These are phyloP conservation scores for Dipus sagitta DNA, from an alignment of 2,797 vertebrate species.

Conservation along the genomic window DNA sequence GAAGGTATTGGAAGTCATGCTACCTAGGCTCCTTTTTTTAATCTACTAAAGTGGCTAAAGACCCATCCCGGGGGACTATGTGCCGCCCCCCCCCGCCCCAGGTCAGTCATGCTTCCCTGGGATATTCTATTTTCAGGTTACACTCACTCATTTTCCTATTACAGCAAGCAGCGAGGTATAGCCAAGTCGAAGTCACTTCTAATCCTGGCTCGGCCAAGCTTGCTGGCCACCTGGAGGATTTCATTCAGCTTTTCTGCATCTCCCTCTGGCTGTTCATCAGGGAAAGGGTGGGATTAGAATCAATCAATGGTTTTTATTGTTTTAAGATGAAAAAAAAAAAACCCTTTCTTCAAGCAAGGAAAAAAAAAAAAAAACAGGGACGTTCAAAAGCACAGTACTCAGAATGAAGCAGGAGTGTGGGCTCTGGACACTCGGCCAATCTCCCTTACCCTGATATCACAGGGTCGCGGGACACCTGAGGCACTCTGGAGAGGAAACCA, in stretches of 20 bases:
- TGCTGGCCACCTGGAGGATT: not conserved
- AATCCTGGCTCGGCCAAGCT: not conserved
- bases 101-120: not conserved
- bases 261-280: not conserved
- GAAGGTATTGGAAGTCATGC: not conserved
- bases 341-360: not conserved
- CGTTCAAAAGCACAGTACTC: not conserved
- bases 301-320: not conserved
- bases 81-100: not conserved
- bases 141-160: not conserved
- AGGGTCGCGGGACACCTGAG: not conserved
- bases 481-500: not conserved
- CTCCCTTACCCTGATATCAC: fast-evolving
- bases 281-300: not conserved
- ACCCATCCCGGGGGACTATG: not conserved
- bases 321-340: not conserved
- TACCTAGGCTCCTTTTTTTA: not conserved
- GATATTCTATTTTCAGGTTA: not conserved
- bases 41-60: not conserved
- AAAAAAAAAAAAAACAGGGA: not conserved
- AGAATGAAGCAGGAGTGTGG: not conserved
- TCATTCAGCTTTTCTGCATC: not conserved
- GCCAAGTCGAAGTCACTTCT: not conserved
- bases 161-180: not conserved
- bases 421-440: not conserved